Evolutionary conservation across 1,140 invertebrate species (phyloP), one percentile per base, ranked within the genome.

Genomic region (Brachystomella parvula): DNA sequence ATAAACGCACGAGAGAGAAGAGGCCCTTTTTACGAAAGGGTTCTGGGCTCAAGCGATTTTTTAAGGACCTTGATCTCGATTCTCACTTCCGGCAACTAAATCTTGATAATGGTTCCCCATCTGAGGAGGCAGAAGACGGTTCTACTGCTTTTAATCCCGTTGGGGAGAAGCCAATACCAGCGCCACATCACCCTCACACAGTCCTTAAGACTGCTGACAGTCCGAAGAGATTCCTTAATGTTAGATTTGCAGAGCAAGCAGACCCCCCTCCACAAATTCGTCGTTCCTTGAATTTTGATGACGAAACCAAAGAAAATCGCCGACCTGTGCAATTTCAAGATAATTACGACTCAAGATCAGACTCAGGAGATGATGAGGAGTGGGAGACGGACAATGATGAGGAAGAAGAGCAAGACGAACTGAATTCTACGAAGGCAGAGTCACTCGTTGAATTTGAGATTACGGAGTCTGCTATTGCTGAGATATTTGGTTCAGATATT

Each of bases 21-120:
- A 28, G 32, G 31, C 64, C 57, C 6, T 66, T 66, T 49, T 29
- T 66, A 3, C 61, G 47, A 28, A 61, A 62, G 32, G 59, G 65
- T 6, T 53, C 28, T 62, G 65, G 65, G n/a, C 29, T 66, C 12
- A 15, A 19, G 35, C 59, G 65, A 3, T 66, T 47, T 28, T 66
- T 62, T 60, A 53, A 53, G 24, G 49, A 53, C 49, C 12, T 53
- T 53, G 49, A 53, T 24, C 12, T 53, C 24, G 49, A 53, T 24
- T 6, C 21, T 53, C 49, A 53, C 24, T 53, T 53, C 49, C 15
- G 24, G n/a, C n/a, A n/a, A n/a, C n/a, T n/a, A 53, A 61, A 63
- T 17, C 17, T 29, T 30, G 58, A 33, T 29, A 44, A 53, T 17
- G 17, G 17, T 15, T 12, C 30, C 24, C 15, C 12, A 15, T 15